These are phyloP conservation scores for Centropus unirufus DNA, from an alignment of 2,113 vertebrate species.

Conservation along the genomic window DNA sequence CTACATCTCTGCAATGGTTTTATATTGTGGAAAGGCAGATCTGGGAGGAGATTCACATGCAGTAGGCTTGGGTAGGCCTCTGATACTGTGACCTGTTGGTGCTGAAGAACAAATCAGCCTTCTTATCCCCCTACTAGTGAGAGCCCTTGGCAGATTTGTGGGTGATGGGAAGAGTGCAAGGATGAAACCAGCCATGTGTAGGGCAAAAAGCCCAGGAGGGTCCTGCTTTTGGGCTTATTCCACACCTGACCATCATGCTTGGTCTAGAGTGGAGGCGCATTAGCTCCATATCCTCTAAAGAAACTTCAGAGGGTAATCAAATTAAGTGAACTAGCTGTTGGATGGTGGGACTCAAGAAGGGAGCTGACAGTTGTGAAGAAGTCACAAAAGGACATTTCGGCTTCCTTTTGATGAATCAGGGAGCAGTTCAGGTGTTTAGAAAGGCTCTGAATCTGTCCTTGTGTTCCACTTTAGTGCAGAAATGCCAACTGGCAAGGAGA, in stretches of 20 bases:
- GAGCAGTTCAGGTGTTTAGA: not conserved
- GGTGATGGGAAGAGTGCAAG: not conserved
- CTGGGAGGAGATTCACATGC: not conserved
- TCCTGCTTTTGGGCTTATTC: not conserved
- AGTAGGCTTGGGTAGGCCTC: not conserved
- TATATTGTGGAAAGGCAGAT: not conserved
- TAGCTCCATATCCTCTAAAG: not conserved
- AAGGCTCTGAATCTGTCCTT: not conserved
- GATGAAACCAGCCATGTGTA: not conserved
- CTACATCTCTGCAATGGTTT: not conserved
- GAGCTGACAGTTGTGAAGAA: not conserved
- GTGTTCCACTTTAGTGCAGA: not conserved
- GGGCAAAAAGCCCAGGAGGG: not conserved
- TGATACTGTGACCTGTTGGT: rapidly evolving
- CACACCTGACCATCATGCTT: rapidly evolving
- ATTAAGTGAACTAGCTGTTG: not conserved
- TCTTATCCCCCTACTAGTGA: rapidly evolving
- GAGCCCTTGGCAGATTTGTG: not conserved
- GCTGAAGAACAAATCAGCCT: not conserved
- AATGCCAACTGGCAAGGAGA: not conserved
- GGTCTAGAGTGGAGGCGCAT: not conserved
- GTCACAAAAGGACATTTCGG: not conserved
- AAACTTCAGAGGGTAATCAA: not conserved
- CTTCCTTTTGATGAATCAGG: not conserved
- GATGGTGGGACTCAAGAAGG: rapidly evolving